These are phyloP conservation scores for Zaprionus taronus DNA, from an alignment of 1,140 invertebrate species.

Conservation along the genomic window DNA sequence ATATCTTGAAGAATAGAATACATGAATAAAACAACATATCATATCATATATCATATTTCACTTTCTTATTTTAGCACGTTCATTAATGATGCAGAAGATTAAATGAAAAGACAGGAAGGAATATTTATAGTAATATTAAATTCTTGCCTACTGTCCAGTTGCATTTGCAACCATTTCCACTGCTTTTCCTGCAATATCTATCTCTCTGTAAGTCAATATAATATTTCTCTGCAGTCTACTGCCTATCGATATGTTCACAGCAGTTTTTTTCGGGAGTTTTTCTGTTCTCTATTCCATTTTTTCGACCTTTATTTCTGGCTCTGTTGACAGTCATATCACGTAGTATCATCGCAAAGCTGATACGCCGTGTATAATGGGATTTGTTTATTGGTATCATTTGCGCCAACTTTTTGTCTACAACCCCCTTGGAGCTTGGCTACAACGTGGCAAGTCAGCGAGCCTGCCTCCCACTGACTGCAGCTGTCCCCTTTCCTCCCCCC, in stretches of 20 bases:
- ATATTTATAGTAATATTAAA: too few species aligned
- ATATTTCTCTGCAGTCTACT: neutral
- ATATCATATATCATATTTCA: too few species aligned
- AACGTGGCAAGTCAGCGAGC: neutral
- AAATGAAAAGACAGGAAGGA: too few species aligned
- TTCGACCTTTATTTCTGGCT: conserved; percentile 16
- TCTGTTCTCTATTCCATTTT: conserved; percentile 16
- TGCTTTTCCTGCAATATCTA: neutral
- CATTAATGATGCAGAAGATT: too few species aligned
- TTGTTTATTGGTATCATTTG: conserved; percentile 85
- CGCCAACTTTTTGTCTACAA: conserved; percentile 58
- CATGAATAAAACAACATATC: too few species aligned
- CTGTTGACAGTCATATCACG: conserved; percentile 79
- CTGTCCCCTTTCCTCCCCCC: neutral
- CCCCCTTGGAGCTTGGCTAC: conserved; percentile 3
- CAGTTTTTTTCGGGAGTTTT: neutral
- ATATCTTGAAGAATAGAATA: too few species aligned
- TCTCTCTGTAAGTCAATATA: neutral
- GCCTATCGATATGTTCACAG: conserved; percentile 7
- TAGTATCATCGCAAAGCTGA: conserved; percentile 83
- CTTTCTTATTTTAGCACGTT: too few species aligned
- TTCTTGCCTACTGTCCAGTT: too few species aligned
- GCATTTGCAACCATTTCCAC: too few species aligned
- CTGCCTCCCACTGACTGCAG: conserved; percentile 13
- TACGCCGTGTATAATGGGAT: conserved; percentile 84